phyloP scores from a whole-genome alignment of 2,888 invertebrate species.

The Hypomecis atomaria region DNA sequence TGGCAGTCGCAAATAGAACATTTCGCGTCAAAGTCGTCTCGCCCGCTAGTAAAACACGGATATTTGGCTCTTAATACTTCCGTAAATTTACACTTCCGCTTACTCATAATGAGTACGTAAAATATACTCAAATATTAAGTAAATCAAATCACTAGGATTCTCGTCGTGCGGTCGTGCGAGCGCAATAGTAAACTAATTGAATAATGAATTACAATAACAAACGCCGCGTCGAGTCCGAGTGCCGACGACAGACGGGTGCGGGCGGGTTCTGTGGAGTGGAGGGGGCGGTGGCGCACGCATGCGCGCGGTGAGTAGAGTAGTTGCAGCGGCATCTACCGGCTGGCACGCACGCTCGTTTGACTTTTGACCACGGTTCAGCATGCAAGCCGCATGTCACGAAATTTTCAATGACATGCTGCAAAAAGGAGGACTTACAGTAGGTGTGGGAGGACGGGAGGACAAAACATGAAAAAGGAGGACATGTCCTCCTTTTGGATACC shows the following conservation, averaged over 20 bases:
- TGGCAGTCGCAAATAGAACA: constrained; percentile 12
- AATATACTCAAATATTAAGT: constrained; percentile 8
- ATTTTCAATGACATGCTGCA: too few species aligned
- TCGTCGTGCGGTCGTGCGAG: constrained; percentile 9
- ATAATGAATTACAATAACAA: constrained; percentile 7
- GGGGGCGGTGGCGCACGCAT: constrained; percentile 9
- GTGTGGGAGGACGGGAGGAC: too few species aligned
- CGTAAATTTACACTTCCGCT: constrained; percentile 9
- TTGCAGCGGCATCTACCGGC: too few species aligned
- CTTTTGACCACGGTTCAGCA: too few species aligned
- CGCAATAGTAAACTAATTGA: constrained; percentile 9
- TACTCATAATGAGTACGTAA: constrained; percentile 9
- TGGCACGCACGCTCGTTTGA: too few species aligned
- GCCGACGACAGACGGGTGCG: constrained; percentile 9
- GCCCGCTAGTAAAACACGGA: constrained; percentile 6
- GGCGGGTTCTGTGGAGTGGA: constrained; percentile 9
- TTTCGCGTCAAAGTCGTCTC: constrained; percentile 8
- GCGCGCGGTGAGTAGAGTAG: constrained; percentile 10
- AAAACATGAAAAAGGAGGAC: too few species aligned
- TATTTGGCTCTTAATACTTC: constrained; percentile 13
- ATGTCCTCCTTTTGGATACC: too few species aligned
- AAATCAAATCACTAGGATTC: constrained; percentile 9
- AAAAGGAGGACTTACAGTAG: too few species aligned
- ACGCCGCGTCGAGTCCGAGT: constrained; percentile 8
- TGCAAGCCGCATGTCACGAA: too few species aligned